These are phyloP conservation scores for Samia ricini DNA, from an alignment of 1,140 invertebrate species.

Conservation along the genomic window DNA sequence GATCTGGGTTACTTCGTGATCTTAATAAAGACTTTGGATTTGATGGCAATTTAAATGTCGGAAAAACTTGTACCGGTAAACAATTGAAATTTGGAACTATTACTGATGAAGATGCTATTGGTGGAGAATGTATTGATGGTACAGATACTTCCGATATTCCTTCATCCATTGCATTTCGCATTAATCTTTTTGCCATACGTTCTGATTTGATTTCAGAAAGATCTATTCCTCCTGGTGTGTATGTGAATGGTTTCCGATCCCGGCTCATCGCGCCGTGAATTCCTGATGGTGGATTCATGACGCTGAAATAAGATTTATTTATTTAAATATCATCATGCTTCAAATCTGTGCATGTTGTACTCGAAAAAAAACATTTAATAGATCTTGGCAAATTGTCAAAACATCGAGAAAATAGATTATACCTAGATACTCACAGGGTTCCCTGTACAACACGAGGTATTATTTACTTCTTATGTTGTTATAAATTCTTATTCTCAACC, in stretches of 20 bases:
- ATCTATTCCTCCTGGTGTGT: constrained; percentile 94
- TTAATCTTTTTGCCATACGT: constrained; percentile 90
- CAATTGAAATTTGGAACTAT: constrained; percentile 66
- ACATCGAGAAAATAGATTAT: constrained; percentile 51
- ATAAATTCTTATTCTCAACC: constrained; percentile 18
- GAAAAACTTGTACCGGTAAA: constrained; percentile 73
- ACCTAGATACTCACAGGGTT: constrained; percentile 58
- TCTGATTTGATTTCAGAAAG: constrained; percentile 93
- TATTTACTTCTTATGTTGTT: constrained; percentile 50
- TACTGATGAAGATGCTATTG: constrained; percentile 43
- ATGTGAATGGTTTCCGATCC: constrained; percentile 96
- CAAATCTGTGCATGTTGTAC: constrained; percentile 17
- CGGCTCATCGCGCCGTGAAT: constrained; percentile 90
- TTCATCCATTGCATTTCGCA: constrained; percentile 82
- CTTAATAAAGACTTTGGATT: constrained; percentile 71
- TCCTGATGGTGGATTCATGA: constrained; percentile 87
- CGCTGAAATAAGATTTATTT: constrained; percentile 54
- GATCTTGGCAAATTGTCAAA: constrained; percentile 65
- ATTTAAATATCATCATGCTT: constrained; percentile 18
- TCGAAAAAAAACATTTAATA: constrained; percentile 32
- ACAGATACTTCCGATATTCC: constrained; percentile 68
- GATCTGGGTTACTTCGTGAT: constrained; percentile 60
- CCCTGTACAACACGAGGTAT: constrained; percentile 39
- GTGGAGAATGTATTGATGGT: constrained; percentile 53
- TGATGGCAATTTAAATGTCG: constrained; percentile 64